Conservation (phyloP, 2,797 vertebrate species). For the Hippoglossus hippoglossus region DNA sequence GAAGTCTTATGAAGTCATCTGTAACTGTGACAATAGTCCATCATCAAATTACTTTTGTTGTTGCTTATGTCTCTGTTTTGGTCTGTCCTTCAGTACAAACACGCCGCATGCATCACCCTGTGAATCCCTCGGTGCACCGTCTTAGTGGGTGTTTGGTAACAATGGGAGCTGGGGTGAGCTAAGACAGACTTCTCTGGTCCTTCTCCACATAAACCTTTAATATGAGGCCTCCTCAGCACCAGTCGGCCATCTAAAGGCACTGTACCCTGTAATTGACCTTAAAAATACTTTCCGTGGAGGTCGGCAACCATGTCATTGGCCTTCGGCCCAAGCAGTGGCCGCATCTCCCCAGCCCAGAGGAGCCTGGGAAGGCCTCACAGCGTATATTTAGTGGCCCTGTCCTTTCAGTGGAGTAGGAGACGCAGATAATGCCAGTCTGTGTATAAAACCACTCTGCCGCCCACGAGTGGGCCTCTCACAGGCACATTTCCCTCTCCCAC, state of each 20-base stretch:
- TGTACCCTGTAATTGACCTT: slow-evolving; percentile 91
- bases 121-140: slow-evolving; percentile 57
- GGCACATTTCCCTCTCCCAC: slow-evolving; percentile 72
- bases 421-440: slow-evolving; percentile 86
- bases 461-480: slow-evolving; percentile 75
- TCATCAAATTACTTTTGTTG: background rate
- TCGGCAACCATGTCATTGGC: slow-evolving; percentile 87
- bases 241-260: slow-evolving; percentile 84
- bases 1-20: background rate
- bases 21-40: background rate
- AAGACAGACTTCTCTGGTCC: slow-evolving; percentile 79
- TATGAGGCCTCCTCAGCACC: slow-evolving; percentile 85
- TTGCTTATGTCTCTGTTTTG: background rate
- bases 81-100: slow-evolving; percentile 4
- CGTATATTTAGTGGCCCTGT: slow-evolving; percentile 87
- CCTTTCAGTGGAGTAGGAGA: slow-evolving; percentile 84
- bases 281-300: slow-evolving; percentile 90
- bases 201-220: slow-evolving; percentile 89
- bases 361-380: slow-evolving; percentile 84
- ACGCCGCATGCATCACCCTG: slow-evolving; percentile 33
- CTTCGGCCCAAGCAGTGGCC: slow-evolving; percentile 82
- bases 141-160: slow-evolving; percentile 81
- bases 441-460: slow-evolving; percentile 83
- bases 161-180: slow-evolving; percentile 80
- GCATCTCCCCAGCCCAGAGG: slow-evolving; percentile 78